These are phyloP conservation scores for Palloptera scutellata DNA, from an alignment of 2,888 invertebrate genomes.

Conservation along the genomic window DNA sequence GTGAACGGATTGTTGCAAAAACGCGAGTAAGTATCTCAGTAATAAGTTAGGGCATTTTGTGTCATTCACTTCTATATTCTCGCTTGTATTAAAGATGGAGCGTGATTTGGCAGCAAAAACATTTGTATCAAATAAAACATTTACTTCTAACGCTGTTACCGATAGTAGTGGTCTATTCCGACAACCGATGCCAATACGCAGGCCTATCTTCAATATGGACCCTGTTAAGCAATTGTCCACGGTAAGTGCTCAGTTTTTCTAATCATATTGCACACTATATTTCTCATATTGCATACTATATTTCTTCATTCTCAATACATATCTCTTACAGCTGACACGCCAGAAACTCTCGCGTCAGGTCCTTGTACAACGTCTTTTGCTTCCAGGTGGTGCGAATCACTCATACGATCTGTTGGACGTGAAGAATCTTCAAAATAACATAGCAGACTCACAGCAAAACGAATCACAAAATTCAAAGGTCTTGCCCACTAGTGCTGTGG, in stretches of 20 bases:
- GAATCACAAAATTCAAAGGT: neutral
- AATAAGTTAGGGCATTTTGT: neutral
- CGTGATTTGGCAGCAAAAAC: constrained; percentile 48
- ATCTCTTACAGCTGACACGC: constrained; percentile 49
- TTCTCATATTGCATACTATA: neutral
- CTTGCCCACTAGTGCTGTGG: neutral
- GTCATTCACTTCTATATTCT: neutral
- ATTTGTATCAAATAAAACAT: constrained; percentile 52
- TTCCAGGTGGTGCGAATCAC: constrained; percentile 67
- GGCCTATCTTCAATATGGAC: constrained; percentile 55
- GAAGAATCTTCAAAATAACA: constrained; percentile 50
- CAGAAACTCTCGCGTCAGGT: constrained; percentile 67
- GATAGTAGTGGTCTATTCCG: constrained; percentile 47
- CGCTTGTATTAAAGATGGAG: constrained; percentile 42
- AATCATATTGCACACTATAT: neutral
- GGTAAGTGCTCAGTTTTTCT: constrained; percentile 41
- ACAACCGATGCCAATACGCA: constrained; percentile 56
- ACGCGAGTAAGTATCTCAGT: constrained; percentile 42
- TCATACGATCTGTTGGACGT: constrained; percentile 51
- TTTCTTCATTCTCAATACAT: neutral
- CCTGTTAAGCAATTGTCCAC: constrained; percentile 54
- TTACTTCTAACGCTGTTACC: constrained; percentile 35
- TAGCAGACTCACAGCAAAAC: constrained; percentile 7
- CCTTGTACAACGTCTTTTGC: constrained; percentile 78
- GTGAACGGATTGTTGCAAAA: constrained; percentile 55